Percentiles rank a stretch among this genome's conserved stretches.
These are phyloP conservation scores for Peucedramus taeniatus DNA, from an alignment of 2,113 vertebrate genomes.

Conservation along the genomic window DNA sequence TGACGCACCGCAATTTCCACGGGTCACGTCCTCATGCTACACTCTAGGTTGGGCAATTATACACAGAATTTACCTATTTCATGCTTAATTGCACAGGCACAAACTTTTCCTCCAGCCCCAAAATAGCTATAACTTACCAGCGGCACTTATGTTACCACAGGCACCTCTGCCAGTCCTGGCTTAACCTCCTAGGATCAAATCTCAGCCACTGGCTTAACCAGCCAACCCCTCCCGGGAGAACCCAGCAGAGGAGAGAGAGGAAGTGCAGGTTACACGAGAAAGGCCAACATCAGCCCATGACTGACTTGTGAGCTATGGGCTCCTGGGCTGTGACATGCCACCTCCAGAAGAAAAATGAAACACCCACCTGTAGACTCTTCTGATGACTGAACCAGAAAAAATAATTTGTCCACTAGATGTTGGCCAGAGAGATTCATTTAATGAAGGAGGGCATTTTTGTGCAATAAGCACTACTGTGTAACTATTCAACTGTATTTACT, in stretches of 20 bases:
- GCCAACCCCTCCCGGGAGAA: not conserved
- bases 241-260: not conserved
- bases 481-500: not conserved
- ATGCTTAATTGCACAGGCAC: slow-evolving; percentile 44
- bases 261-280: not conserved
- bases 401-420: not conserved
- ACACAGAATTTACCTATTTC: slow-evolving; percentile 58
- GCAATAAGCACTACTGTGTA: not conserved
- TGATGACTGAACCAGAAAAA: not conserved
- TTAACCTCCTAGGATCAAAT: not conserved
- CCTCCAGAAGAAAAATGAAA: not conserved
- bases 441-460: not conserved
- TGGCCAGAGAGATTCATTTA: not conserved
- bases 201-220: not conserved
- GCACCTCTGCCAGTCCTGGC: not conserved
- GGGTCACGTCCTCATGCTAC: not conserved
- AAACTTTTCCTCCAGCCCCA: not conserved
- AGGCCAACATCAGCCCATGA: fast-evolving
- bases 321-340: not conserved
- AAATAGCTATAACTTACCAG: not conserved
- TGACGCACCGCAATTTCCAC: not conserved
- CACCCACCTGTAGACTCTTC: not conserved
- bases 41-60: slow-evolving; percentile 4
- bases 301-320: not conserved
- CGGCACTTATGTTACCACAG: fast-evolving